Evolutionary conservation across 2,113 vertebrate species (phyloP).

Genomic region (Saimiri boliviensis): DNA sequence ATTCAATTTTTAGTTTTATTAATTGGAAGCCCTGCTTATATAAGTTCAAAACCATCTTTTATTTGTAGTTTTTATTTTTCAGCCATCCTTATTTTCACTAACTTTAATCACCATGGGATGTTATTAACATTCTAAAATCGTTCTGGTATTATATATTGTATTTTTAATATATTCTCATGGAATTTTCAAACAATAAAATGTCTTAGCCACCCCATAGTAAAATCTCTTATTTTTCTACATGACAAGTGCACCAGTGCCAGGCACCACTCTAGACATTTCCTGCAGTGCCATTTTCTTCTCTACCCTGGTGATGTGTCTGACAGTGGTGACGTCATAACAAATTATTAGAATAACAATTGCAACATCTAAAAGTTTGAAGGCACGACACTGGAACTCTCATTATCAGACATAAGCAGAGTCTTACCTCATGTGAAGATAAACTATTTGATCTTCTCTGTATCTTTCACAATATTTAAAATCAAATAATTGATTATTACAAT

Average conservation of each 20-base stretch:
- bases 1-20: constrained; percentile 16
- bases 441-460: not conserved
- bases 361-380: not conserved
- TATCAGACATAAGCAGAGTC: not conserved
- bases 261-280: not conserved
- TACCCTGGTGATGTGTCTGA: not conserved
- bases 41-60: not conserved
- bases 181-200: constrained; percentile 19
- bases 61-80: not conserved
- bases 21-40: not conserved
- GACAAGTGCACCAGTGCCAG: not conserved
- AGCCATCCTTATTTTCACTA: not conserved
- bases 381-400: not conserved
- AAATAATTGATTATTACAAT: not conserved
- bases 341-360: not conserved
- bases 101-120: not conserved
- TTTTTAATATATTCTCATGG: not conserved
- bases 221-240: constrained; percentile 13
- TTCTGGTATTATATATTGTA: not conserved
- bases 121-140: not conserved
- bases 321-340: not conserved
- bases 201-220: not conserved
- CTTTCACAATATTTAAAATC: constrained; percentile 21
- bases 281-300: not conserved
- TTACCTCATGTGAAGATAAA: not conserved